phyloP scores from a whole-genome alignment of 2,113 vertebrate species.

The Mobula birostris region DNA sequence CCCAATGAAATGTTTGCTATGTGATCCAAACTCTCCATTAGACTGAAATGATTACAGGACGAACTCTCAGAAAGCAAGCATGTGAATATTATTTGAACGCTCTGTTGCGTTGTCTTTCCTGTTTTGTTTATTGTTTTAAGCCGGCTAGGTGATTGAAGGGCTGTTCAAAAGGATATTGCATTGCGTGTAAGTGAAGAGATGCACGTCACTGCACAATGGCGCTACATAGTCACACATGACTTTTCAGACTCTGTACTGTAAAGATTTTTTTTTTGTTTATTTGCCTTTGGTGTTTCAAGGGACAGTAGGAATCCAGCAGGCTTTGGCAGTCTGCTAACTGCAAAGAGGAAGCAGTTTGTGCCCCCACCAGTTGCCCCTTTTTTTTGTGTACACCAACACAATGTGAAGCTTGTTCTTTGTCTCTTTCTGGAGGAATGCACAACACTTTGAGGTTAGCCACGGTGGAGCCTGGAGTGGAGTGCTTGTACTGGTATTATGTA shows the following conservation, averaged over 20 bases:
- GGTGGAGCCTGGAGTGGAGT: no score
- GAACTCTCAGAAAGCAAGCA: not conserved
- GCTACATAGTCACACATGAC: not conserved
- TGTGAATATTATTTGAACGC: not conserved
- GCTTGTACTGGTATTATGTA: no score
- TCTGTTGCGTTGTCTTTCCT: not conserved
- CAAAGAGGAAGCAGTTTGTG: no score
- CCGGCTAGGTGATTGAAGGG: not conserved
- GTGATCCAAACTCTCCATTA: not conserved
- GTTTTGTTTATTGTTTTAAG: not conserved
- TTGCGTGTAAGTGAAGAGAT: not conserved
- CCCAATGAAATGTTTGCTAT: not conserved
- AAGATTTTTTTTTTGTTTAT: not conserved
- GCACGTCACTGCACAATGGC: not conserved
- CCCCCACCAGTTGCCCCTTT: not conserved
- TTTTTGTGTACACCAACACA: not conserved
- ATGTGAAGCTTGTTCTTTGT: not conserved
- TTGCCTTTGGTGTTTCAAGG: not conserved
- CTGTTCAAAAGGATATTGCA: not conserved
- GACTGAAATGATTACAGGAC: not conserved
- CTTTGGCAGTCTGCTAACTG: not conserved
- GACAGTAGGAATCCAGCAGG: not conserved
- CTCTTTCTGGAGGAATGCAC: not conserved
- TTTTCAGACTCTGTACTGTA: conserved; percentile 3
- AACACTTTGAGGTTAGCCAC: no score